A percentile compares a stretch with the other conserved stretches of the same genome.
phyloP scores from a whole-genome alignment of 2,797 vertebrate genomes.

The Muscicapa striata region DNA sequence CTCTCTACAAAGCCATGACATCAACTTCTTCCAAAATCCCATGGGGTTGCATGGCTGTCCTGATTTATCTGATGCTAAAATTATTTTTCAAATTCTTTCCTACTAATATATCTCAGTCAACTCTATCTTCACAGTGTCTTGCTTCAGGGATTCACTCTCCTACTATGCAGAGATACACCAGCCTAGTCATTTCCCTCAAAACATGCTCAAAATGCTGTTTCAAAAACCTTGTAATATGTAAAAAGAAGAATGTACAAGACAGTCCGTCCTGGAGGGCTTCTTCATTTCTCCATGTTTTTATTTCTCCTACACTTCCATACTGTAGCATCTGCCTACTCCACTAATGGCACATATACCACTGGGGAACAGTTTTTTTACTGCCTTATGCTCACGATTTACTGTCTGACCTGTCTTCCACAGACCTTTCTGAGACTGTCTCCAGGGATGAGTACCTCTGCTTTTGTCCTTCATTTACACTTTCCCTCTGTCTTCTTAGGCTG shows the following conservation, averaged over 20 bases:
- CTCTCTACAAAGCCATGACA: background rate
- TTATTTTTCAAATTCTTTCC: background rate
- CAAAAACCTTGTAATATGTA: background rate
- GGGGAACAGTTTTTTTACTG: background rate
- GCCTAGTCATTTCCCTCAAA: background rate
- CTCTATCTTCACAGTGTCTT: background rate
- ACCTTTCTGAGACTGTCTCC: background rate
- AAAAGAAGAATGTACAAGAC: background rate
- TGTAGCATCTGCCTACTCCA: background rate
- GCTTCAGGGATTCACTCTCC: background rate
- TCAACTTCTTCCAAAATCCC: background rate
- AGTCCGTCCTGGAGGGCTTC: background rate
- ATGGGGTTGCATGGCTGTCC: fast-evolving
- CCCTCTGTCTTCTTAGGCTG: background rate
- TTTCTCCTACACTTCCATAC: background rate
- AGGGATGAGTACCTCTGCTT: background rate
- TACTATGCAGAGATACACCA: background rate
- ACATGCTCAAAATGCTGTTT: background rate
- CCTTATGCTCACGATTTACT: background rate
- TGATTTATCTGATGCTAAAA: background rate
- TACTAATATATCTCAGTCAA: background rate
- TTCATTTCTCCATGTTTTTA: background rate
- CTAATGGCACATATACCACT: background rate
- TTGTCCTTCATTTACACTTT: background rate
- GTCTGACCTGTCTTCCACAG: background rate